These are phyloP conservation scores for Himalopsyche tibetana DNA, from an alignment of 2,888 invertebrate genomes.

Conservation along the genomic window DNA sequence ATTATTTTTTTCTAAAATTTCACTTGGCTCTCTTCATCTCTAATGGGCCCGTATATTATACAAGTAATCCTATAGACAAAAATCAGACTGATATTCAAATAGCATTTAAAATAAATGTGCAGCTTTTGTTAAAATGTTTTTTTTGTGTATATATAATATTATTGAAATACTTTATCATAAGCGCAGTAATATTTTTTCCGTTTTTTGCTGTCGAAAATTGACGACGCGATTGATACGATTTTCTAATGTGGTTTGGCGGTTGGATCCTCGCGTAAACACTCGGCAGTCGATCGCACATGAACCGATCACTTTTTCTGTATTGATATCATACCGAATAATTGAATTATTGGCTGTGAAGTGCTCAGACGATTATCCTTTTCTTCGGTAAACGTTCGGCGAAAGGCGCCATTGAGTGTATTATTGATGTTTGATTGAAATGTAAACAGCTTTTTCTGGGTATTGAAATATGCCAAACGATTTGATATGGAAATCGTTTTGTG, in stretches of 20 bases:
- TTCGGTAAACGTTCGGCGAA: constrained; percentile 36
- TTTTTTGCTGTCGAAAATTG: background rate
- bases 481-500: constrained; percentile 5
- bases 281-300: background rate
- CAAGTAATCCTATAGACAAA: too few relatives aligned
- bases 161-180: background rate
- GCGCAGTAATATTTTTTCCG: background rate
- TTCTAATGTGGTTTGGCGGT: constrained; percentile 15
- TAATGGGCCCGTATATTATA: too few relatives aligned
- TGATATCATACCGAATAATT: constrained; percentile 50
- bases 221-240: background rate
- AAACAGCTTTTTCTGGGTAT: constrained; percentile 44
- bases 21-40: too few relatives aligned
- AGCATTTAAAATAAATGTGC: too few relatives aligned
- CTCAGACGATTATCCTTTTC: constrained; percentile 45
- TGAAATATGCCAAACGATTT: background rate
- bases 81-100: too few relatives aligned
- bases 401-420: constrained; percentile 40
- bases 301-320: constrained; percentile 32
- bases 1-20: too few relatives aligned
- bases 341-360: constrained; percentile 46
- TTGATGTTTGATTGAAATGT: constrained; percentile 53
- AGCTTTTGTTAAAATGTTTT: too few relatives aligned
- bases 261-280: background rate
- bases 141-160: too few relatives aligned